Evolutionary conservation across 2,888 invertebrate genomes (phyloP).

Genomic region (Tetragnatha montana): DNA sequence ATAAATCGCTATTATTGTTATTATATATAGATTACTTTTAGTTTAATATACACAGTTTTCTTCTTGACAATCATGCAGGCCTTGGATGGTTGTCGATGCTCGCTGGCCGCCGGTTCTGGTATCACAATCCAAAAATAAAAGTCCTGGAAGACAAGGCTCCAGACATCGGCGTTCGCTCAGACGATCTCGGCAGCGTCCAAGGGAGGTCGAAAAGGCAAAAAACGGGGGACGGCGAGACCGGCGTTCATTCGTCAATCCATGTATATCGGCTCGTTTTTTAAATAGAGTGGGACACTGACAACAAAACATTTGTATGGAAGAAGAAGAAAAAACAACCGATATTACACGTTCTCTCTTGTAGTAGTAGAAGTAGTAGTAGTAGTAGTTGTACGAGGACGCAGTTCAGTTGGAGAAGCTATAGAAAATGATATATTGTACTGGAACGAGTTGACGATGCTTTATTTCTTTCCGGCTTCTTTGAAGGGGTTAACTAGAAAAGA

Average conservation of each 20-base stretch:
- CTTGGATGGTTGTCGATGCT: constrained; percentile 63
- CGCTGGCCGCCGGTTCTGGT: constrained; percentile 62
- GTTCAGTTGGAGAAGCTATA: constrained; percentile 62
- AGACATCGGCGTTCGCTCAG: constrained; percentile 49
- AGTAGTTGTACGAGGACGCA: constrained; percentile 61
- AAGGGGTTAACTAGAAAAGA: constrained; percentile 52
- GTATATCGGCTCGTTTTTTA: constrained; percentile 33
- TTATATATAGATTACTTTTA: constrained; percentile 24
- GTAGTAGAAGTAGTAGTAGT: too few species aligned
- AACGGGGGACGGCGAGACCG: constrained; percentile 15
- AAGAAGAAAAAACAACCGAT: constrained; percentile 33
- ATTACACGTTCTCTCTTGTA: constrained; percentile 49
- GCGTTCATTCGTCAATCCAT: constrained; percentile 7
- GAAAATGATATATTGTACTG: constrained; percentile 67
- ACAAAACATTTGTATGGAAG: constrained; percentile 54
- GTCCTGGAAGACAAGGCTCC: constrained; percentile 70
- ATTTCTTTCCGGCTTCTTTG: constrained; percentile 17
- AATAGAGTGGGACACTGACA: constrained; percentile 37
- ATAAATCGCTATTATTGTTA: constrained; percentile 42
- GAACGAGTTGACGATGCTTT: constrained; percentile 46
- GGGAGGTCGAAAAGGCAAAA: constrained; percentile 51
- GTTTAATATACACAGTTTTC: constrained; percentile 2
- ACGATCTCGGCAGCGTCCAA: constrained; percentile 64
- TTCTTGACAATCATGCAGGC: constrained; percentile 56
- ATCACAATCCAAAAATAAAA: constrained; percentile 69